phyloP scores from a whole-genome alignment of 1,140 invertebrate species.

The Lordiphosa collinella region DNA sequence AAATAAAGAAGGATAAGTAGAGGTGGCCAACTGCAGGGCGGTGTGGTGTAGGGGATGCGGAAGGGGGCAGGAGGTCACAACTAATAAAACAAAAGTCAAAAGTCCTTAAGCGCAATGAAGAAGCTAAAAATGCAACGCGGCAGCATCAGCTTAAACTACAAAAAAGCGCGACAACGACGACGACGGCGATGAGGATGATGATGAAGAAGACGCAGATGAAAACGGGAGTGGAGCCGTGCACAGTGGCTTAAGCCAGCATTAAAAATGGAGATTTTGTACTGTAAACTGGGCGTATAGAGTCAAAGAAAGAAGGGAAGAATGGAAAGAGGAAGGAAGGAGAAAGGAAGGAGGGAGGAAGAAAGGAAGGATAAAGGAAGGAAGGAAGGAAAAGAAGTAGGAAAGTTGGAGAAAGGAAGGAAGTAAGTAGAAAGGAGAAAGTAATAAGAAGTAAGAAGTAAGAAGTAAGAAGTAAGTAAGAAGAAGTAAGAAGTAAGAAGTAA shows the following conservation, averaged over 20 bases:
- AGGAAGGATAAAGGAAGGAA: no score
- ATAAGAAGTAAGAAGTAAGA: no score
- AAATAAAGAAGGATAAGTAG: conserved; percentile 31
- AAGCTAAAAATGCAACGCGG: conserved; percentile 75
- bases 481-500: no score
- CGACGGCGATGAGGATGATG: not conserved
- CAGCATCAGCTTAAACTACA: conserved; percentile 65
- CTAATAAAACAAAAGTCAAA: conserved; percentile 79
- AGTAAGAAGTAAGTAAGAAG: no score
- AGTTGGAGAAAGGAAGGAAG: no score
- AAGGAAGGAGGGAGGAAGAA: no score
- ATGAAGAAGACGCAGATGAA: not conserved
- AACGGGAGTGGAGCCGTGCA: no score
- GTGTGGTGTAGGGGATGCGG: not conserved
- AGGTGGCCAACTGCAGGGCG: conserved; percentile 16
- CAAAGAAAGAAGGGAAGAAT: not conserved
- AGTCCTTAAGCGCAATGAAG: conserved; percentile 78
- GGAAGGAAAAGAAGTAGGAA: no score
- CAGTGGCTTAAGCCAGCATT: not conserved
- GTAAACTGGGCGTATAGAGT: no score
- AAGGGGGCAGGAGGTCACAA: conserved; percentile 44
- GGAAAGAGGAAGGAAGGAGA: no score
- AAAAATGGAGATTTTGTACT: no score
- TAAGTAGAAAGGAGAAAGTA: no score
- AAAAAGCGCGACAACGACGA: conserved; percentile 33